phyloP scores from a whole-genome alignment of 2,797 vertebrate species.

The Caiman crocodilus region DNA sequence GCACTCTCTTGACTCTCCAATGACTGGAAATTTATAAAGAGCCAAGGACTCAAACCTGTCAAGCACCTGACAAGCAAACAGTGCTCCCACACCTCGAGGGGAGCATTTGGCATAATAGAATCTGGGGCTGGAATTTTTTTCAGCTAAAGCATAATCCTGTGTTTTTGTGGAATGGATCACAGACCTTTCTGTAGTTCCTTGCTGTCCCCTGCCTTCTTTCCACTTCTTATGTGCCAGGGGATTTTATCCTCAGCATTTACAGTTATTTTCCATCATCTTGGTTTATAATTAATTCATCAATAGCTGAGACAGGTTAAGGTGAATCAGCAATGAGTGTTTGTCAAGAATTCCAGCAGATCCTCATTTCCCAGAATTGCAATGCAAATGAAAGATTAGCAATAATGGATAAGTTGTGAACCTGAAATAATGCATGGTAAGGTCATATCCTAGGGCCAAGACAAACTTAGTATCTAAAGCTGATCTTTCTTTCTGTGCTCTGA shows the following conservation, averaged over 20 bases:
- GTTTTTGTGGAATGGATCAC: neutral
- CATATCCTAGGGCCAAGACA: neutral
- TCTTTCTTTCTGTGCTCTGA: rapidly evolving
- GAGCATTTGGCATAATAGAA: neutral
- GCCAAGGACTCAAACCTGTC: neutral
- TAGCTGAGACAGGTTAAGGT: conserved; percentile 28
- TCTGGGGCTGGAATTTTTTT: rapidly evolving
- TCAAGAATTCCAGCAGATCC: neutral
- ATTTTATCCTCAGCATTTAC: neutral
- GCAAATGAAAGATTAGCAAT: neutral
- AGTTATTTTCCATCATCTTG: neutral
- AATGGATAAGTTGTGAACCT: neutral
- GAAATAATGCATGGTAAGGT: neutral
- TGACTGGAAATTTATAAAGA: rapidly evolving
- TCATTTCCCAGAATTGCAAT: neutral
- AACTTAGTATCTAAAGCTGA: neutral
- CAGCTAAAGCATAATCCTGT: neutral
- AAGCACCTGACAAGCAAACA: rapidly evolving
- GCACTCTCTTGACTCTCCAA: neutral
- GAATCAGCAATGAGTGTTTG: neutral
- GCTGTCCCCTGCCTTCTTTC: neutral
- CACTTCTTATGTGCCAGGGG: neutral
- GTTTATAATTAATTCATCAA: conserved; percentile 41
- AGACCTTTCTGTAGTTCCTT: neutral
- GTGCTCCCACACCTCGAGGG: rapidly evolving